phyloP scores from a whole-genome alignment of 2,113 vertebrate genomes.

The Raja brachyura region DNA sequence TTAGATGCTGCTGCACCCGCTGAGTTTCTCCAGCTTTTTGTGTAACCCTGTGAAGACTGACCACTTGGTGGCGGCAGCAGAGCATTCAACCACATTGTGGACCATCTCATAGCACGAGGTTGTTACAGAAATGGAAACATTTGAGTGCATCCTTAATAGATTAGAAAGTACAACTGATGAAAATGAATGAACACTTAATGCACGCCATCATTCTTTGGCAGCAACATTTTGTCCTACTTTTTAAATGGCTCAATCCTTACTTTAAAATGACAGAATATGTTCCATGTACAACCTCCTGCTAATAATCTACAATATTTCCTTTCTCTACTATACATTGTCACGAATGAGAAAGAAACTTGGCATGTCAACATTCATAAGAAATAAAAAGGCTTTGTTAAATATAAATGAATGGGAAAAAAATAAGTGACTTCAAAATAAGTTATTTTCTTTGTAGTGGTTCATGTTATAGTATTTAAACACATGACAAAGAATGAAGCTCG shows the following conservation, averaged over 20 bases:
- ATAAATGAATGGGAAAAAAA: not conserved
- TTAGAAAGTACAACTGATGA: not conserved
- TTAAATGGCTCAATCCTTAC: not conserved
- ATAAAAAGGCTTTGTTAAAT: not conserved
- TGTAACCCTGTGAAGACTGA: not conserved
- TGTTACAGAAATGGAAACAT: not conserved
- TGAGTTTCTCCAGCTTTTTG: too few species aligned
- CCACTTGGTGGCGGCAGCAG: conserved; percentile 6
- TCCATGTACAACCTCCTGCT: not conserved
- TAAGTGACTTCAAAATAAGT: not conserved
- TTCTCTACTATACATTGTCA: not conserved
- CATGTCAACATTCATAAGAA: not conserved
- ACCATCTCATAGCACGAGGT: not conserved
- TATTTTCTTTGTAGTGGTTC: not conserved
- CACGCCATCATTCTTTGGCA: not conserved
- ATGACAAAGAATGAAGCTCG: not conserved
- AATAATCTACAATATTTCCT: not conserved
- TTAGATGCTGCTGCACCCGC: too few species aligned
- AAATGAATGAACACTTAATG: not conserved
- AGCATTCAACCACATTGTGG: not conserved
- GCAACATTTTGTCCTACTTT: not conserved
- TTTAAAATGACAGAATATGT: not conserved
- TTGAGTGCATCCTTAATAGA: not conserved
- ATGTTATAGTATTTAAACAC: not conserved
- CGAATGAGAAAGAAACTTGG: not conserved